These are phyloP conservation scores for Alentia gelatinosa DNA, from an alignment of 2,888 invertebrate genomes.

Conservation along the genomic window DNA sequence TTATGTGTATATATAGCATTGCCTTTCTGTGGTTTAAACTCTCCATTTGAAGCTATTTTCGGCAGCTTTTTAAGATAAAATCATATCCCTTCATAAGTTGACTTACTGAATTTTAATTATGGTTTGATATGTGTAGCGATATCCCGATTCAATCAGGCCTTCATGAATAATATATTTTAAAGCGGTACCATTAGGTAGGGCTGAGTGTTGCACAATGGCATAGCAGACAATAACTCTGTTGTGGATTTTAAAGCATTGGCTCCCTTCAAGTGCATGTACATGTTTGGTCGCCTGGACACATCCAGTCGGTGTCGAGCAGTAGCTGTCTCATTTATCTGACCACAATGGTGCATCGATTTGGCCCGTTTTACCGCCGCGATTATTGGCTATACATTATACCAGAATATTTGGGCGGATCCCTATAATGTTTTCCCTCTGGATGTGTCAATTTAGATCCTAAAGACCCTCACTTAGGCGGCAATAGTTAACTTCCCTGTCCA, in stretches of 20 bases:
- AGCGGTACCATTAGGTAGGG: neutral
- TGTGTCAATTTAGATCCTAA: no score
- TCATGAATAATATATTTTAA: neutral
- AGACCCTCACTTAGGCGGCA: no score
- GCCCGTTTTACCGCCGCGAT: neutral
- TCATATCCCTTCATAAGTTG: no score
- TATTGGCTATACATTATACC: neutral
- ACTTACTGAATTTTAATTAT: no score
- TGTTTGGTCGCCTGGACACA: neutral
- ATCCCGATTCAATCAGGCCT: neutral
- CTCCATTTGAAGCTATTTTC: no score
- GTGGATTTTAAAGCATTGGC: neutral
- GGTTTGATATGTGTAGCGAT: no score
- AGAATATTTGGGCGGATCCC: no score
- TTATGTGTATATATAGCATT: no score
- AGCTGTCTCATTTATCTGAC: neutral
- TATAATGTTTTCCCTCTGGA: no score
- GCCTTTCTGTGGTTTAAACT: no score
- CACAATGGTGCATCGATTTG: neutral
- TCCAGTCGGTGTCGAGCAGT: neutral
- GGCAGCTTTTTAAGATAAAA: no score
- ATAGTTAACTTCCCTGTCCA: no score
- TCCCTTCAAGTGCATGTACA: constrained; percentile 18
- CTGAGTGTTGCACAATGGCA: neutral
- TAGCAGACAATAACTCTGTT: neutral